Conservation (phyloP, 1,140 invertebrate genomes). For the Heliconius hewitsoni region DNA sequence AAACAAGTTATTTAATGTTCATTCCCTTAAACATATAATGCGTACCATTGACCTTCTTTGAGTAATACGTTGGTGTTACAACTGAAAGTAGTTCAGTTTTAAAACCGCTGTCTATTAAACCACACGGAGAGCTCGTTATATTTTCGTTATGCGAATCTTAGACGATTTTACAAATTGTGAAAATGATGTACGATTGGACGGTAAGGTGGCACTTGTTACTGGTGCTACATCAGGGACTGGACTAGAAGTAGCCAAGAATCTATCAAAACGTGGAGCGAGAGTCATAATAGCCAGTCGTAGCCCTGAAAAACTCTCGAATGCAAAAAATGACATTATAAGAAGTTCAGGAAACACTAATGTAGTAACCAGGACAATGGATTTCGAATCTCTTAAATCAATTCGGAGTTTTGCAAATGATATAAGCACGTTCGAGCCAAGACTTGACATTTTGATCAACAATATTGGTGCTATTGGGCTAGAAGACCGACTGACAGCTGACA, state of each 20-base stretch:
- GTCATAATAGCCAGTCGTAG: conserved; percentile 91
- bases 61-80: background rate
- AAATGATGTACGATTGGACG: conserved; percentile 83
- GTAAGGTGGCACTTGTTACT: conserved; percentile 94
- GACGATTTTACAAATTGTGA: conserved; percentile 62
- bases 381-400: conserved; percentile 54
- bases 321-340: conserved; percentile 83
- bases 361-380: conserved; percentile 63
- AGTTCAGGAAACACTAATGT: conserved; percentile 80
- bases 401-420: conserved; percentile 58
- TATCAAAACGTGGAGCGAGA: conserved; percentile 89
- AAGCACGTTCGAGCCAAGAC: conserved; percentile 56
- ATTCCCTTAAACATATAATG: background rate
- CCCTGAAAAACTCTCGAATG: conserved; percentile 82
- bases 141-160: conserved; percentile 22
- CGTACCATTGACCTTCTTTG: conserved; percentile 7
- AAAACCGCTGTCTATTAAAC: background rate
- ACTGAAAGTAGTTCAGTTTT: conserved; percentile 5
- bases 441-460: conserved; percentile 84
- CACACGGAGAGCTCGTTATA: background rate
- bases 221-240: conserved; percentile 89
- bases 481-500: conserved; percentile 74
- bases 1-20: background rate
- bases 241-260: conserved; percentile 89
- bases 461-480: conserved; percentile 67